A percentile compares a stretch with the other conserved stretches of the same genome.
Evolutionary conservation across 2,797 vertebrate genomes (phyloP).

Genomic region (Cynopterus sphinx): DNA sequence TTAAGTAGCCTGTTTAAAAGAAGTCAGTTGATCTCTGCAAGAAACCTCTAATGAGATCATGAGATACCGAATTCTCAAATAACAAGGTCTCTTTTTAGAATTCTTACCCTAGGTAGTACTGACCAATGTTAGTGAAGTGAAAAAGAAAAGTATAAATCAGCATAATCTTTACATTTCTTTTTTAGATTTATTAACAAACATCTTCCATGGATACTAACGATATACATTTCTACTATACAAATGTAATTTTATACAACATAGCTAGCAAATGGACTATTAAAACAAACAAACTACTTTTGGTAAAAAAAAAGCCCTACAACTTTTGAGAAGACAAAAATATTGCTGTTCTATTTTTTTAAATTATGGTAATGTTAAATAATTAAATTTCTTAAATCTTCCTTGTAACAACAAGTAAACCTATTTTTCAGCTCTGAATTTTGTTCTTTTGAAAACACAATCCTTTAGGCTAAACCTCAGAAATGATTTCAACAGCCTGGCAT

Average conservation of each 20-base stretch:
- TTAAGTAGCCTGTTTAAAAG: slow-evolving; percentile 75
- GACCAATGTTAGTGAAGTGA: slow-evolving; percentile 13
- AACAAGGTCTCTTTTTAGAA: slow-evolving; percentile 65
- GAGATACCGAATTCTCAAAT: slow-evolving; percentile 60
- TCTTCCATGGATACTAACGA: not conserved
- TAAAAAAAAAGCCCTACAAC: not conserved
- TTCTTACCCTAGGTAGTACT: not conserved
- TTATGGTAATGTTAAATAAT: not conserved
- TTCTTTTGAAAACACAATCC: slow-evolving; percentile 10
- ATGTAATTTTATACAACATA: slow-evolving; percentile 3
- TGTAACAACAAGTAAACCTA: not conserved
- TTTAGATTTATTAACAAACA: slow-evolving; percentile 17
- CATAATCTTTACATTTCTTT: not conserved
- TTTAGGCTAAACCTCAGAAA: not conserved
- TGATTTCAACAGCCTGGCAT: not conserved
- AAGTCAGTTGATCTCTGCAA: slow-evolving; percentile 83
- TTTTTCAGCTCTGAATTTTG: not conserved
- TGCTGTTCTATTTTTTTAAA: not conserved
- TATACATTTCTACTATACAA: not conserved
- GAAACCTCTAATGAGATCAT: slow-evolving; percentile 80
- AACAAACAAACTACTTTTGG: not conserved
- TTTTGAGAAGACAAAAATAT: not conserved
- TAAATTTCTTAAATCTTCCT: slow-evolving; percentile 21
- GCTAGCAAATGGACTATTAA: not conserved
- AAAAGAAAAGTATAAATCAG: slow-evolving; percentile 15